These are phyloP conservation scores for Rugalucina vietnamica DNA, from an alignment of 2,888 invertebrate species.

Conservation along the genomic window DNA sequence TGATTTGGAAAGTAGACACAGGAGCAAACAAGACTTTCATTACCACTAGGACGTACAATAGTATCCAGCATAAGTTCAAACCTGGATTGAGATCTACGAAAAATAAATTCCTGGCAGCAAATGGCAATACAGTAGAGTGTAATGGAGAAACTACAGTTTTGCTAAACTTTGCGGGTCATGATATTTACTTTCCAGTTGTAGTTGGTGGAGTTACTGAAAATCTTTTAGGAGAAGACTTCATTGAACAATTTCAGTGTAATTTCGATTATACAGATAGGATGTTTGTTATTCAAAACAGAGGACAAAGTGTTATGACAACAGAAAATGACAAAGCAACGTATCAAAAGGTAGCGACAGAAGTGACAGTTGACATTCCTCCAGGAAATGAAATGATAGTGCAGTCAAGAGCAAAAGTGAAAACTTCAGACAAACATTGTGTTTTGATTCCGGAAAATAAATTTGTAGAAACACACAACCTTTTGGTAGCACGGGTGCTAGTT, in stretches of 20 bases:
- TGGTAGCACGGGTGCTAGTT: neutral
- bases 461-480: neutral
- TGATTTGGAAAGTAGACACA: neutral
- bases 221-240: constrained; percentile 2
- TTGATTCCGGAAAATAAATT: constrained; percentile 2
- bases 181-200: neutral
- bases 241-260: constrained; percentile 11
- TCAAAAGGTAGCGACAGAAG: neutral
- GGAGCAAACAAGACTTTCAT: neutral
- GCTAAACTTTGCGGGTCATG: neutral
- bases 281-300: neutral
- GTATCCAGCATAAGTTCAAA: neutral
- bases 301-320: neutral
- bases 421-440: neutral
- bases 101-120: neutral
- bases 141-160: neutral
- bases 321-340: neutral
- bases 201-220: constrained; percentile 8
- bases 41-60: neutral
- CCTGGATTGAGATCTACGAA: neutral
- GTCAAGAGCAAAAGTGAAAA: neutral
- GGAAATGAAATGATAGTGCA: neutral
- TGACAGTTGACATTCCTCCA: neutral
- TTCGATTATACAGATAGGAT: neutral
- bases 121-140: neutral